Conservation (phyloP, 2,113 vertebrate species). For the Nycticryphes semicollaris region DNA sequence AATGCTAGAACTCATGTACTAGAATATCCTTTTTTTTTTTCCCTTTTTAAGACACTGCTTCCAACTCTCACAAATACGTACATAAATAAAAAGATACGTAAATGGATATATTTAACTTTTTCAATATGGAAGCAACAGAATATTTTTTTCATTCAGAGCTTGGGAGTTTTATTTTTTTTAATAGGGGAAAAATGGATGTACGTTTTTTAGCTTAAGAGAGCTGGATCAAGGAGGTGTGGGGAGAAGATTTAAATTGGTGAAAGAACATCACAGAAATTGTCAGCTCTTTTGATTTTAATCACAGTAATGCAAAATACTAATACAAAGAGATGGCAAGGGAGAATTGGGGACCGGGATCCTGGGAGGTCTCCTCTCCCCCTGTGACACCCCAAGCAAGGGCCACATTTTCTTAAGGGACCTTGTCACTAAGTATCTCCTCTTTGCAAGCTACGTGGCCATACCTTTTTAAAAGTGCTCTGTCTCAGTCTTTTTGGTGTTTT, state of each 20-base stretch:
- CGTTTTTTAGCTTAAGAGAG: not conserved
- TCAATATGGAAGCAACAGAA: not conserved
- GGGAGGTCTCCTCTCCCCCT: not conserved
- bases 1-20: not conserved
- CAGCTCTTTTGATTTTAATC: not conserved
- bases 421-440: not conserved
- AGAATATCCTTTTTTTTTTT: not conserved
- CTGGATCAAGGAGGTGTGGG: not conserved
- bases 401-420: not conserved
- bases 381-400: not conserved
- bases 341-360: not conserved
- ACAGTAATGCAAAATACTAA: not conserved
- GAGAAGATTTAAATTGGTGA: not conserved
- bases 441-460: rapidly evolving
- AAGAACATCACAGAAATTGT: not conserved
- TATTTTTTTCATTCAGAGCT: not conserved
- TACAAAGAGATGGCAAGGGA: not conserved
- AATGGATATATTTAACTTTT: not conserved
- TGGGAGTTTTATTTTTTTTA: not conserved
- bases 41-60: not conserved
- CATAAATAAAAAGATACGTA: not conserved
- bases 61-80: not conserved
- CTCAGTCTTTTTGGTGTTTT: no score
- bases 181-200: not conserved
- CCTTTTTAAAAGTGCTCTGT: no score